Evolutionary conservation across 2,113 vertebrate genomes (phyloP).

Genomic region (Anhinga anhinga): DNA sequence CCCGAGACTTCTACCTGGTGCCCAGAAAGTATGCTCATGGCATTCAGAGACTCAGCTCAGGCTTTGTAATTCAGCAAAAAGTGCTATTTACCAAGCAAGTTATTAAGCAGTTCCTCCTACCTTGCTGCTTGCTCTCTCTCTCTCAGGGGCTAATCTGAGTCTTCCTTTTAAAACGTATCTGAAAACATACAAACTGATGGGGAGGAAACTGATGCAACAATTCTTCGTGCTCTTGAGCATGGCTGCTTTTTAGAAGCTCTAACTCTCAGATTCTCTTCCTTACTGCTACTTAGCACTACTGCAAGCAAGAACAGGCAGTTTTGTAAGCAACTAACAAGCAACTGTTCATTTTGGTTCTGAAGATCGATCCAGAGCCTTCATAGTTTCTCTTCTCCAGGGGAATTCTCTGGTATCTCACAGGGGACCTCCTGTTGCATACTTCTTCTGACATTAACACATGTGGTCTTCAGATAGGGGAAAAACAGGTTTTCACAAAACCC

Average conservation of each 20-base stretch:
- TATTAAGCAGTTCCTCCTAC: not conserved
- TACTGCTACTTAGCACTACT: not conserved
- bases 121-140: not conserved
- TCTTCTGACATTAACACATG: not conserved
- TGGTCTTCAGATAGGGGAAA: not conserved
- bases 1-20: not conserved
- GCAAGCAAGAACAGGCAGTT: not conserved
- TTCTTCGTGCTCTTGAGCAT: not conserved
- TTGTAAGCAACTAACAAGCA: not conserved
- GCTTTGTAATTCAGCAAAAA: not conserved
- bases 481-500: not conserved
- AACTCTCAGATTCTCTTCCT: not conserved
- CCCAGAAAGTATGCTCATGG: not conserved
- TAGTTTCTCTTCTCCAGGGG: not conserved
- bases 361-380: not conserved
- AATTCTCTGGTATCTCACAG: not conserved
- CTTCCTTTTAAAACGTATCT: conserved; percentile 14
- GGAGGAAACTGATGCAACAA: not conserved
- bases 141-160: not conserved
- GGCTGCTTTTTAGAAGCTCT: not conserved
- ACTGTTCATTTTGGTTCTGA: not conserved
- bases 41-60: not conserved
- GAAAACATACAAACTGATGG: not conserved
- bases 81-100: not conserved
- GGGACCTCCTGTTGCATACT: not conserved